Conservation (phyloP, 2,888 invertebrate genomes). For the Exocentrus adspersus region DNA sequence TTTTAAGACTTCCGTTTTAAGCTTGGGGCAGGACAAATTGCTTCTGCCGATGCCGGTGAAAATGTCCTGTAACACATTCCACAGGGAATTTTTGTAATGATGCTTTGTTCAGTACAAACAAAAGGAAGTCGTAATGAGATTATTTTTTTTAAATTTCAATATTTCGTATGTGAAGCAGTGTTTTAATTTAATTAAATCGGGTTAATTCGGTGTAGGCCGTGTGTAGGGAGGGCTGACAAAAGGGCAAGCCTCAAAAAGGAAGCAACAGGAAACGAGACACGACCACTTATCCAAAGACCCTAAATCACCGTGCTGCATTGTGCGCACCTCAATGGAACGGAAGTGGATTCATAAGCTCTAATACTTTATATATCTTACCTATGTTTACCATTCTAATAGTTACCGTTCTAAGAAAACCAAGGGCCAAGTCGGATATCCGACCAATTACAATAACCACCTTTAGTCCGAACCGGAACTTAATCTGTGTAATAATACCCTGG, state of each 20-base stretch:
- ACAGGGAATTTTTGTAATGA: too few relatives aligned
- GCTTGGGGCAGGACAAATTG: conserved; percentile 3
- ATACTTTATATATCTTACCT: conserved; percentile 38
- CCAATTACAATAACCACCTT: conserved; percentile 35
- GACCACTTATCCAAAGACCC: conserved; percentile 49
- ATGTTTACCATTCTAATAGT: conserved; percentile 46
- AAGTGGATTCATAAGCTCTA: conserved; percentile 50
- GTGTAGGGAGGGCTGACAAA: conserved; percentile 46
- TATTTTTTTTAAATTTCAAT: too few relatives aligned
- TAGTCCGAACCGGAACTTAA: conserved; percentile 36
- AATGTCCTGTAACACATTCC: too few relatives aligned
- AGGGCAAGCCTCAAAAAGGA: conserved; percentile 41
- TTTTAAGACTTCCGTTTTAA: conserved; percentile 18
- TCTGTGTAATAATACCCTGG: conserved; percentile 33
- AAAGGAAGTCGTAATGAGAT: too few relatives aligned
- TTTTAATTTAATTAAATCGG: too few relatives aligned
- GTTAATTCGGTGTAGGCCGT: too few relatives aligned
- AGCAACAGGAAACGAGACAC: conserved; percentile 52
- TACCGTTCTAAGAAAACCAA: conserved; percentile 40
- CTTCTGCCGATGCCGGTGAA: background rate
- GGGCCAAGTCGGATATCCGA: conserved; percentile 40
- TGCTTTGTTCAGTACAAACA: too few relatives aligned
- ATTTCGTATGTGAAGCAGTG: too few relatives aligned
- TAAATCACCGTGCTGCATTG: conserved; percentile 50
- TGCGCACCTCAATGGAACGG: conserved; percentile 52